A percentile compares a stretch with the other conserved stretches of the same genome.
phyloP scores from a whole-genome alignment of 2,888 invertebrate genomes.

The Dorcus parallelipipedus region DNA sequence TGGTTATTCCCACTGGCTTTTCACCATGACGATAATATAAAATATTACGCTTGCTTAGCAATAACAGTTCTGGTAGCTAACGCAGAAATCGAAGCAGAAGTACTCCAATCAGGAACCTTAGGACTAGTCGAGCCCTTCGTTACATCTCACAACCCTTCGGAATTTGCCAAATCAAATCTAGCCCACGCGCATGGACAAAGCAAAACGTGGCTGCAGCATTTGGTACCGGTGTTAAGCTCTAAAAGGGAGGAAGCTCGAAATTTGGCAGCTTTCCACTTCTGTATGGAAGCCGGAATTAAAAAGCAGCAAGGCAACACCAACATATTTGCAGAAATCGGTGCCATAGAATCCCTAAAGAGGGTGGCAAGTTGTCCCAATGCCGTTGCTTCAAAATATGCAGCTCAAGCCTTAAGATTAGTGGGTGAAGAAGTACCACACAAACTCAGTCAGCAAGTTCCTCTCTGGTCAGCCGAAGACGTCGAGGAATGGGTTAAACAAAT shows the following conservation, averaged over 20 bases:
- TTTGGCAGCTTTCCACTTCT: conserved; percentile 96
- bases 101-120: conserved; percentile 92
- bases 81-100: conserved; percentile 96
- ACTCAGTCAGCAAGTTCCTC: conserved; percentile 94
- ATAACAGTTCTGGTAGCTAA: conserved; percentile 95
- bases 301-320: conserved; percentile 87
- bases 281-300: conserved; percentile 98
- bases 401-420: conserved; percentile 84
- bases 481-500: conserved; percentile 98
- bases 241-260: conserved; percentile 95
- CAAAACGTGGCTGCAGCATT: conserved; percentile 86
- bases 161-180: conserved; percentile 88
- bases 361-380: conserved; percentile 98
- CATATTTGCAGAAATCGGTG: conserved; percentile 91
- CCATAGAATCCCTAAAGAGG: conserved; percentile 90
- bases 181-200: conserved; percentile 96
- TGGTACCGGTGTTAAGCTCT: conserved; percentile 92
- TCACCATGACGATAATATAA: conserved; percentile 93
- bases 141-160: conserved; percentile 87
- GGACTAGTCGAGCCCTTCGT: conserved; percentile 97
- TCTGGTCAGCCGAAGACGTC: conserved; percentile 97
- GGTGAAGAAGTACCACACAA: conserved; percentile 98
- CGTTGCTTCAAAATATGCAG: conserved; percentile 95
- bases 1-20: conserved; percentile 98
- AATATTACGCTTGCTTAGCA: conserved; percentile 97